phyloP scores from a whole-genome alignment of 2,113 vertebrate species.

The Chaetodon auriga region DNA sequence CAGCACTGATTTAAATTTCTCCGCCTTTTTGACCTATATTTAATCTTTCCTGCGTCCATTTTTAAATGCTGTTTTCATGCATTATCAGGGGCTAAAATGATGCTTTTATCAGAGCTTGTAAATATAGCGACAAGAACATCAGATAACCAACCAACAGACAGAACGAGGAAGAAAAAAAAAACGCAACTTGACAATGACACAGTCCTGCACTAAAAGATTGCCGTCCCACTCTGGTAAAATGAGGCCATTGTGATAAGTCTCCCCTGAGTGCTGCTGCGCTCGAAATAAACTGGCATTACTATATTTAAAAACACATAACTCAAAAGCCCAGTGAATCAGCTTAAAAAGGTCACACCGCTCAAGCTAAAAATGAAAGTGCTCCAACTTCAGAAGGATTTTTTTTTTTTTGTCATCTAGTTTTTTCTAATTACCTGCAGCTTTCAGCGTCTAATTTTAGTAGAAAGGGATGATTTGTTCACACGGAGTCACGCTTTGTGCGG shows the following conservation, averaged over 20 bases:
- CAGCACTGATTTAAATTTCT: too few relatives aligned
- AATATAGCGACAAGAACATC: slow-evolving; percentile 54
- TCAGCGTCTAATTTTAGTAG: slow-evolving; percentile 66
- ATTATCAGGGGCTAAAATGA: slow-evolving; percentile 42
- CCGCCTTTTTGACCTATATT: slow-evolving; percentile 33
- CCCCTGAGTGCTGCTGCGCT: slow-evolving; percentile 62
- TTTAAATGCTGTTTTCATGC: slow-evolving; percentile 52
- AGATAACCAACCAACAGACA: slow-evolving; percentile 55
- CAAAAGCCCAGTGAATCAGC: slow-evolving; percentile 55
- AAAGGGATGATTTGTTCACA: slow-evolving; percentile 52
- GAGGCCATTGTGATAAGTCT: slow-evolving; percentile 78
- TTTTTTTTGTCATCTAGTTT: slow-evolving; percentile 42
- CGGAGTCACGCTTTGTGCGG: slow-evolving; percentile 10
- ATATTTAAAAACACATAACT: slow-evolving; percentile 79
- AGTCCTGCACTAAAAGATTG: slow-evolving; percentile 60
- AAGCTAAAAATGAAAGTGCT: slow-evolving; percentile 50
- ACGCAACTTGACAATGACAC: slow-evolving; percentile 64
- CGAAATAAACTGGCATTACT: slow-evolving; percentile 76
- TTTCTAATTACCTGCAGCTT: slow-evolving; percentile 63
- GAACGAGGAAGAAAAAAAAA: slow-evolving; percentile 11
- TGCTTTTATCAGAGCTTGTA: slow-evolving; percentile 58
- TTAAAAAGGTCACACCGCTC: slow-evolving; percentile 65
- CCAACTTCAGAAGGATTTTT: slow-evolving; percentile 31
- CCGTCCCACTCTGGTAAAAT: slow-evolving; percentile 66
- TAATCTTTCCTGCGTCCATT: slow-evolving; percentile 46